Evolutionary conservation across 2,797 vertebrate species (phyloP).

Genomic region (Lepus townsendii): DNA sequence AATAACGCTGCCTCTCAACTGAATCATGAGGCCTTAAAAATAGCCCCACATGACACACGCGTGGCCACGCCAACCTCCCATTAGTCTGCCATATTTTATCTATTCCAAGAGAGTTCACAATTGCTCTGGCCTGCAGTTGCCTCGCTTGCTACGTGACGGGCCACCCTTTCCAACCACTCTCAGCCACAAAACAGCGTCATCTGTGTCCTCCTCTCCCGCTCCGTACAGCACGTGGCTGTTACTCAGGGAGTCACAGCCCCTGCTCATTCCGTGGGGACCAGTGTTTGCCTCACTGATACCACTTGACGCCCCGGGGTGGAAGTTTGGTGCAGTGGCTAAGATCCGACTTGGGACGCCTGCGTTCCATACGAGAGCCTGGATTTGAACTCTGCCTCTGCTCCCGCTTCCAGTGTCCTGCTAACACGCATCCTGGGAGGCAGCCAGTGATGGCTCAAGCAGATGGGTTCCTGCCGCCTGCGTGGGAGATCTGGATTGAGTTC

Average conservation of each 20-base stretch:
- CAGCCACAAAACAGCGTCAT: neutral
- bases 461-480: too few relatives aligned
- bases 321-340: too few relatives aligned
- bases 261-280: neutral
- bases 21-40: slow-evolving; percentile 29
- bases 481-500: too few relatives aligned
- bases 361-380: too few relatives aligned
- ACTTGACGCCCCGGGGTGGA: neutral
- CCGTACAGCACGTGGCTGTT: neutral
- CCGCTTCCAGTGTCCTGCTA: too few relatives aligned
- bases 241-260: neutral
- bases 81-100: slow-evolving; percentile 23
- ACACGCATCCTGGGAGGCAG: too few relatives aligned
- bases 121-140: neutral
- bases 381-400: too few relatives aligned
- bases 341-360: too few relatives aligned
- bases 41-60: neutral
- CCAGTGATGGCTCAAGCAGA: too few relatives aligned
- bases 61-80: slow-evolving; percentile 6
- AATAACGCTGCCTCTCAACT: slow-evolving; percentile 8
- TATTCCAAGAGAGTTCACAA: slow-evolving; percentile 50
- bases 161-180: neutral
- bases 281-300: neutral
- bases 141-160: neutral
- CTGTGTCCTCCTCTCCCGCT: neutral